Base-by-base conservation (phyloP, 2,113 vertebrate genomes). In the Brachypteracias leptosomus region DNA sequence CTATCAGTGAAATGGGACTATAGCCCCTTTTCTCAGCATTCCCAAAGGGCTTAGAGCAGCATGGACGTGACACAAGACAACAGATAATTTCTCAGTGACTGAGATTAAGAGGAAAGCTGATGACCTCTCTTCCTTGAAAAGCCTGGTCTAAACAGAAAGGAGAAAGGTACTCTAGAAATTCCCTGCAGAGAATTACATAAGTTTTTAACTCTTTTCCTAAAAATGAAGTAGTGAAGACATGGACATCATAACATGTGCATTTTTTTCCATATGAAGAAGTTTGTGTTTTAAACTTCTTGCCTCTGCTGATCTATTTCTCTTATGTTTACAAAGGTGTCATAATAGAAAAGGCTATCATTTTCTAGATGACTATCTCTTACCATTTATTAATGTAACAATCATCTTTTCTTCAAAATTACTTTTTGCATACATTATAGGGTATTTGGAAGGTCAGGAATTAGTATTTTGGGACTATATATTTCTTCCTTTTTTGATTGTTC, bases 51-150 rank as follows among this genome's bases (percentile, higher is more conserved):
- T 33, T 16, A 7, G 31, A 79, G 19, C 21, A 51, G 4, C 3
- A 5, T 12, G 14, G 38, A n/a, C 1, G 1, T 0, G 1, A 52
- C 13, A 66, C 14, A 33, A 61, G 5, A 10, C 1, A 1, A 22
- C 9, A 46, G 20, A 20, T 29, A 55, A 78, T 44, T 74, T 42
- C 47, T 85, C 26, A 75, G 36, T 2, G 6, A 40, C 10, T 8
- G 62, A 51, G 40, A 4, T 59, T 63, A 55, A 87, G 29, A 76
- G 12, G 13, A 89, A 76, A 83, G 17, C 2, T 62, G 16, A 51
- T 12, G 4, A 13, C 10, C 20, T n/a, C 24, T 83, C 31, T 51
- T 78, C 16, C 62, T 63, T 80, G 25, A 74, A 80, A 87, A 67
- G 36, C 38, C 58, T 57, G 28, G 25, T 25, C 5, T 28, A 29